Conservation (phyloP, 1,140 invertebrate species). For the Danaus plexippus region DNA sequence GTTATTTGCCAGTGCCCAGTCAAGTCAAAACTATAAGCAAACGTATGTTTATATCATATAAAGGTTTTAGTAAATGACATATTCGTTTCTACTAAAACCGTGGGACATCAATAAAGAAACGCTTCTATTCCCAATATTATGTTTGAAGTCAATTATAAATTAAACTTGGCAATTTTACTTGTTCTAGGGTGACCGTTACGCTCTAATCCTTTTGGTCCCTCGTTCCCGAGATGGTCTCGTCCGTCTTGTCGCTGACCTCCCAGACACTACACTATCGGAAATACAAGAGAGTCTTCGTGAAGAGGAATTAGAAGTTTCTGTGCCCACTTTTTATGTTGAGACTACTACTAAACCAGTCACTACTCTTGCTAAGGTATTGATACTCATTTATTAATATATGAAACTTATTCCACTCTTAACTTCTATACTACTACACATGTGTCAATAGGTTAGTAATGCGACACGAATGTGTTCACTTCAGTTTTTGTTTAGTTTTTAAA, state of each 20-base stretch:
- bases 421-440: too few species aligned
- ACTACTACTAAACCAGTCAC: slow-evolving; percentile 69
- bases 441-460: too few species aligned
- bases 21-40: too few species aligned
- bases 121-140: background rate
- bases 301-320: slow-evolving; percentile 50
- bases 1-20: too few species aligned
- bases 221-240: slow-evolving; percentile 69
- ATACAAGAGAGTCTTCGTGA: slow-evolving; percentile 53
- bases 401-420: background rate
- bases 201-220: slow-evolving; percentile 71
- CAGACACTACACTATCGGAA: slow-evolving; percentile 51
- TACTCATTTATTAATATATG: slow-evolving; percentile 5
- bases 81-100: too few species aligned
- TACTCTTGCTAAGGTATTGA: slow-evolving; percentile 63
- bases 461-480: too few species aligned
- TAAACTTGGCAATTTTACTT: slow-evolving; percentile 1
- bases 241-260: slow-evolving; percentile 59
- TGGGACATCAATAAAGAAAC: too few species aligned
- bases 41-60: too few species aligned
- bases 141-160: slow-evolving; percentile 6
- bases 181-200: slow-evolving; percentile 71
- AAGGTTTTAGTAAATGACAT: too few species aligned
- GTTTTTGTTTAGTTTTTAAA: too few species aligned
- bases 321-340: slow-evolving; percentile 66